Conservation (phyloP, 2,797 vertebrate genomes). For the Ptychobarbus kaznakovi region DNA sequence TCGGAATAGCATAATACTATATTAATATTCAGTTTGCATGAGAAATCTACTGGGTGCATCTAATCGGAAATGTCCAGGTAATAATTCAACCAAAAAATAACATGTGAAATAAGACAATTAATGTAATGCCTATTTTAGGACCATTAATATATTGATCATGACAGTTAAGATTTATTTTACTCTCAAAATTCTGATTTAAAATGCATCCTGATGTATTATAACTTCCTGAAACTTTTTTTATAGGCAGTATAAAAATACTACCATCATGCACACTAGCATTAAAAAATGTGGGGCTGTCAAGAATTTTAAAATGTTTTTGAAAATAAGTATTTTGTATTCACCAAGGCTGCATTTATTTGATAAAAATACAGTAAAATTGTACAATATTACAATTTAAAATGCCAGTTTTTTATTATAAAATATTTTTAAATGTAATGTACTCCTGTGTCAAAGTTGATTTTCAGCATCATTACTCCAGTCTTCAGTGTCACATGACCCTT, state of each 20-base stretch:
- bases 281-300: background rate
- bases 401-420: no score
- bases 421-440: no score
- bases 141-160: background rate
- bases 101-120: background rate
- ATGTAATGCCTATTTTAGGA: background rate
- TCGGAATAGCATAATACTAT: background rate
- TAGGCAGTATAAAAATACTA: background rate
- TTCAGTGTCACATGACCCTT: background rate
- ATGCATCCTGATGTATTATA: background rate
- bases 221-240: background rate
- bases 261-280: background rate
- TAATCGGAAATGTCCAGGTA: background rate
- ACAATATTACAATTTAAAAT: background rate
- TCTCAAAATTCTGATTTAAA: background rate
- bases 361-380: slow-evolving; percentile 1
- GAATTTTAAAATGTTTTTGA: background rate
- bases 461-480: background rate
- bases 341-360: background rate
- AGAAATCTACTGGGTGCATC: background rate
- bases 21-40: background rate
- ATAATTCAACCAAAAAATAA: background rate
- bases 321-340: background rate
- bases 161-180: background rate
- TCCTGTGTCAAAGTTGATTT: background rate